phyloP scores from a whole-genome alignment of 2,888 invertebrate species.

The Acanthosepion esculentum region DNA sequence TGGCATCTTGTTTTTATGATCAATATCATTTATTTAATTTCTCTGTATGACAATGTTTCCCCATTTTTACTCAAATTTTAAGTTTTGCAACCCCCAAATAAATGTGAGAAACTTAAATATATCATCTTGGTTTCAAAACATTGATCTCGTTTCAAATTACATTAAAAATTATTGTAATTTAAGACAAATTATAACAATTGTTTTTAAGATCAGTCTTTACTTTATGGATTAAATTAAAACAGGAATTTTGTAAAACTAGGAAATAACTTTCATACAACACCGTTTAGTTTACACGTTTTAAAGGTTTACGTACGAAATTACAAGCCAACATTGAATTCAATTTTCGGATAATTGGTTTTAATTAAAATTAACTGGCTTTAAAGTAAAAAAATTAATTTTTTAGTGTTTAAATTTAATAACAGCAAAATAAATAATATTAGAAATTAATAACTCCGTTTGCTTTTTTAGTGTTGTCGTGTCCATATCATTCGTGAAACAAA shows the following conservation, averaged over 20 bases:
- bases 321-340: not conserved
- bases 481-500: not conserved
- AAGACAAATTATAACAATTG: no score
- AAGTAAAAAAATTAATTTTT: not conserved
- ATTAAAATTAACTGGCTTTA: not conserved
- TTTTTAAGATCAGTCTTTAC: not conserved
- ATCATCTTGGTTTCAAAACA: no score
- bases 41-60: no score
- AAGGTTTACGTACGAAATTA: not conserved
- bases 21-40: no score
- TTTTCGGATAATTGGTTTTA: not conserved
- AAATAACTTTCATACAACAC: not conserved
- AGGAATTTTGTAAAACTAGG: not conserved
- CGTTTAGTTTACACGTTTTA: not conserved
- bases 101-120: no score
- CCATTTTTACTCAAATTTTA: no score
- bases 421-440: not conserved
- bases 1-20: no score
- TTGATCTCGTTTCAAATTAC: no score
- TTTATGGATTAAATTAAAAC: not conserved
- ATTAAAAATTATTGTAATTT: no score
- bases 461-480: not conserved
- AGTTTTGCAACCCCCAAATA: no score
- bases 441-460: not conserved
- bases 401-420: not conserved